Evolutionary conservation across 1,140 invertebrate genomes (phyloP).

Genomic region (Penaeus chinensis): DNA sequence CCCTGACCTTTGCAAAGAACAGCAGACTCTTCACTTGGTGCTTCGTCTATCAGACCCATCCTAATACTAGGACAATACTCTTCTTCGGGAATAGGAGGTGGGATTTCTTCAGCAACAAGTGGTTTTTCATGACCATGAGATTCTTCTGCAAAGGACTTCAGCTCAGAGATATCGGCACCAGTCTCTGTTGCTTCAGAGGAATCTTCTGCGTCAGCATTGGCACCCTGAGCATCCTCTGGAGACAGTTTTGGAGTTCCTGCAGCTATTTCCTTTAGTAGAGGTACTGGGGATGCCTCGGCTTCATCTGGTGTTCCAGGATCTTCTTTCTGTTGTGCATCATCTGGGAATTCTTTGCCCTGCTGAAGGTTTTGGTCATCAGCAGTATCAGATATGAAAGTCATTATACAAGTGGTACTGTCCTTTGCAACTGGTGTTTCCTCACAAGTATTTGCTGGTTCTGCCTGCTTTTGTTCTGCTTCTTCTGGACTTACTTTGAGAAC

Average conservation of each 20-base stretch:
- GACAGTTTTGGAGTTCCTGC: no score
- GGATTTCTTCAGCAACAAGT: neutral
- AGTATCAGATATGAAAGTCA: no score
- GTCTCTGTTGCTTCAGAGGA: conserved; percentile 62
- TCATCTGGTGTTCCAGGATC: neutral
- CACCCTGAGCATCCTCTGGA: neutral
- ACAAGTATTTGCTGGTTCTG: no score
- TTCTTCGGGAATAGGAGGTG: neutral
- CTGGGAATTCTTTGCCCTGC: no score
- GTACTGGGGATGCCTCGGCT: neutral
- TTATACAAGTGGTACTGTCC: no score
- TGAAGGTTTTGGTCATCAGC: no score
- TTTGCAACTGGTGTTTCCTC: no score
- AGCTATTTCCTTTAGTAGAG: conserved; percentile 9
- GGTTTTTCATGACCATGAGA: conserved; percentile 1
- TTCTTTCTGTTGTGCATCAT: neutral
- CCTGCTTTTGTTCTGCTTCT: no score
- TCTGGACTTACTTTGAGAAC: no score
- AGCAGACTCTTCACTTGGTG: conserved; percentile 22
- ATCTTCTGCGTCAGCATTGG: conserved; percentile 37
- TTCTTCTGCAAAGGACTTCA: conserved; percentile 61
- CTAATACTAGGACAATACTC: conserved; percentile 1
- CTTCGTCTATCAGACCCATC: neutral
- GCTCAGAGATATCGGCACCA: conserved; percentile 62
- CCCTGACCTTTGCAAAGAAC: conserved; percentile 24